These are phyloP conservation scores for Tipula vernalis DNA, from an alignment of 2,888 invertebrate species.

Conservation along the genomic window DNA sequence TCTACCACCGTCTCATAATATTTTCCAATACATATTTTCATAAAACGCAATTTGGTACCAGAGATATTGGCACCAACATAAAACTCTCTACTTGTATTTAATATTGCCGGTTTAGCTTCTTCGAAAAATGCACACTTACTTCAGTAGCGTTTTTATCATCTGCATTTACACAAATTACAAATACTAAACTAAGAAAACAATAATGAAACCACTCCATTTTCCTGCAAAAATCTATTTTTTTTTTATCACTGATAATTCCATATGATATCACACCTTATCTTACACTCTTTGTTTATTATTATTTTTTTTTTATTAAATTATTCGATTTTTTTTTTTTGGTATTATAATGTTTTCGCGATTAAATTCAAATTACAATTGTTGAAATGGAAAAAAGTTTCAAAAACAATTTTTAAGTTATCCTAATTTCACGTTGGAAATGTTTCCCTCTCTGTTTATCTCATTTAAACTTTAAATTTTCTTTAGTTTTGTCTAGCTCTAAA, in stretches of 20 bases:
- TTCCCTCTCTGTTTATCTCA: neutral
- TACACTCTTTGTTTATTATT: neutral
- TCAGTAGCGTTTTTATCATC: neutral
- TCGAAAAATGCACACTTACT: neutral
- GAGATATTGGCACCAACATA: neutral
- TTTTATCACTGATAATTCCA: neutral
- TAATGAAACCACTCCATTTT: neutral
- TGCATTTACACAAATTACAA: neutral
- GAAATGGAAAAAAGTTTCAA: neutral
- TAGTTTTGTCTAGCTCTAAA: neutral
- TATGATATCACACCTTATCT: neutral
- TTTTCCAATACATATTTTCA: neutral
- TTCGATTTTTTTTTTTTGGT: neutral
- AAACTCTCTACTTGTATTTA: neutral
- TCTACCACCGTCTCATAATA: neutral
- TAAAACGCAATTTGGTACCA: neutral
- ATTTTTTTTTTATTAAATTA: neutral
- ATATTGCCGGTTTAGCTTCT: neutral
- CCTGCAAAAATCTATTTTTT: neutral
- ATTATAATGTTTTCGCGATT: neutral
- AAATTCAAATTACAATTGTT: neutral
- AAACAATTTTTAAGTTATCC: neutral
- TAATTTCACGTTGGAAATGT: neutral
- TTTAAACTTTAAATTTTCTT: neutral
- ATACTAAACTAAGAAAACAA: neutral